Evolutionary conservation across 30 jellyfish, hydroid and myxozoan genomes (phyloP).

Genomic region (Clytia hemisphaerica): DNA sequence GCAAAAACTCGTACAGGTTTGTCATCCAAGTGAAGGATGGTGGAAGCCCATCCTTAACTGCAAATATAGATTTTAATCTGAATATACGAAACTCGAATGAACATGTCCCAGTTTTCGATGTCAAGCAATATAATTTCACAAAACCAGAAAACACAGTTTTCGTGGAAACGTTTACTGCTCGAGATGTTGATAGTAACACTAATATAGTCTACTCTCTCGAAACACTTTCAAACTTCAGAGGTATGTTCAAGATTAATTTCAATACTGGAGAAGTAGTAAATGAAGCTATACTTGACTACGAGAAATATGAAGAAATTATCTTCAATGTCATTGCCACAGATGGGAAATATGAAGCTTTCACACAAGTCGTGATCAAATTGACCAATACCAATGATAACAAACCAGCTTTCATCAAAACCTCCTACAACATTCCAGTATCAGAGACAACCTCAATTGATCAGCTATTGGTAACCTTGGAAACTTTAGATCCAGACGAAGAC

Average conservation of each 20-base stretch:
- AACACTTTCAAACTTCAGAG: not conserved
- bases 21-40: not conserved
- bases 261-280: not conserved
- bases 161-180: conserved; percentile 11
- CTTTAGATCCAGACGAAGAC: too few relatives aligned
- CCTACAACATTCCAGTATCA: too few relatives aligned
- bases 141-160: not conserved
- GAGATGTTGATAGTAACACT: conserved; percentile 29
- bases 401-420: conserved; percentile 33
- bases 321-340: conserved; percentile 44
- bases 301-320: not conserved
- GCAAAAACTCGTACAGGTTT: not conserved
- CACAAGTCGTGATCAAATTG: conserved; percentile 23
- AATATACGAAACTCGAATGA: not conserved
- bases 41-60: not conserved
- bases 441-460: too few relatives aligned
- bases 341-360: conserved; percentile 19
- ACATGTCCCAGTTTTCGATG: not conserved
- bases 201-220: not conserved
- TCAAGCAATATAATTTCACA: not conserved
- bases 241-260: not conserved
- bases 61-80: not conserved
- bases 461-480: too few relatives aligned
- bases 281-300: conserved; percentile 21
- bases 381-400: conserved; percentile 55